These are phyloP conservation scores for Cyprinodon diabolis DNA, from an alignment of 2,797 vertebrate genomes.

Conservation along the genomic window DNA sequence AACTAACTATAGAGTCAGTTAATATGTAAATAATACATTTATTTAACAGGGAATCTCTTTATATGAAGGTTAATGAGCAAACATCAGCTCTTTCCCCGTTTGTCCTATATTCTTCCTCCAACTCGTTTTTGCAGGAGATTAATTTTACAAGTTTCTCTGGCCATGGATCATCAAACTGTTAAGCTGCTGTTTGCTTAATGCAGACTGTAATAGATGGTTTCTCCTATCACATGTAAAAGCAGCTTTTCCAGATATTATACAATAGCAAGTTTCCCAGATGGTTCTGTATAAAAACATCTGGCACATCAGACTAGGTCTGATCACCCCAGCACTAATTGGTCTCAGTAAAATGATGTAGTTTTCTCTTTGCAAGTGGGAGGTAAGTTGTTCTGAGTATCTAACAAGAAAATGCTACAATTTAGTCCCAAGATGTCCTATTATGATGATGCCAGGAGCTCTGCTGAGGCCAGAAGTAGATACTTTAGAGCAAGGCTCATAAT, in stretches of 20 bases:
- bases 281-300: slow-evolving; percentile 5
- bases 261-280: slow-evolving; percentile 7
- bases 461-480: neutral
- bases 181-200: neutral
- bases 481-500: neutral
- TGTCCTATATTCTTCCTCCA: neutral
- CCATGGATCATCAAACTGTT: neutral
- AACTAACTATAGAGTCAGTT: neutral
- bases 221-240: slow-evolving; percentile 1
- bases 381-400: slow-evolving; percentile 6
- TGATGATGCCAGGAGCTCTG: neutral
- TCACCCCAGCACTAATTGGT: slow-evolving; percentile 7
- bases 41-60: neutral
- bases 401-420: neutral
- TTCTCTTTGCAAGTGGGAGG: neutral
- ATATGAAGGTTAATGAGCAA: neutral
- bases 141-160: slow-evolving; percentile 1
- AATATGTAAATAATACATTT: neutral
- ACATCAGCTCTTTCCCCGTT: neutral
- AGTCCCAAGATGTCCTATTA: neutral
- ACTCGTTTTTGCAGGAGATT: neutral
- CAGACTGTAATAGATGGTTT: neutral
- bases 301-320: slow-evolving; percentile 6
- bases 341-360: neutral
- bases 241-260: slow-evolving; percentile 1